phyloP scores from a whole-genome alignment of 2,888 invertebrate genomes.

The Eudasyphora cyanicolor region DNA sequence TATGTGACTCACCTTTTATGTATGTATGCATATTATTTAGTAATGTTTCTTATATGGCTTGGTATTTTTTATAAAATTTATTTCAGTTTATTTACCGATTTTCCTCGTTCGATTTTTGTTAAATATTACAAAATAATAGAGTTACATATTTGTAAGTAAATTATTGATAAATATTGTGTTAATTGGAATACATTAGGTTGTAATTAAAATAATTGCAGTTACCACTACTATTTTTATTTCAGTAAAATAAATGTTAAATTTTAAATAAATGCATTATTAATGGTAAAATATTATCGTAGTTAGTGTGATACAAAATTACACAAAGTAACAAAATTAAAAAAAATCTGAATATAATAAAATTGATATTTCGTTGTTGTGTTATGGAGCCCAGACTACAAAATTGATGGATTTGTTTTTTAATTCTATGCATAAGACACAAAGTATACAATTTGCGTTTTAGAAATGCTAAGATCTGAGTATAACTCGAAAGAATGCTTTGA shows the following conservation, averaged over 20 bases:
- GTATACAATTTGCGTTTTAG: too few relatives aligned
- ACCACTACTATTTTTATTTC: neutral
- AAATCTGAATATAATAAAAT: too few relatives aligned
- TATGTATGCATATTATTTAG: too few relatives aligned
- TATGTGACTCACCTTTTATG: too few relatives aligned
- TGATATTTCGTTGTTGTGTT: too few relatives aligned
- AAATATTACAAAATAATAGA: constrained; percentile 20
- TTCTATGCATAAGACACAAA: too few relatives aligned
- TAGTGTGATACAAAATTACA: neutral
- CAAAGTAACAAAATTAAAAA: too few relatives aligned
- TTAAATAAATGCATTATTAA: constrained; percentile 18
- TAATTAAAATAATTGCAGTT: neutral
- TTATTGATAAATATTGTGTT: neutral
- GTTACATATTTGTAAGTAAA: neutral
- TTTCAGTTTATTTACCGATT: neutral
- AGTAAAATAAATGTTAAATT: neutral
- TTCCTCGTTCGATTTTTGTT: neutral
- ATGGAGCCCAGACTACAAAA: too few relatives aligned
- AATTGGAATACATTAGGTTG: neutral
- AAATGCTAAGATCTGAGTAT: too few relatives aligned
- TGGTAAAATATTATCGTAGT: neutral
- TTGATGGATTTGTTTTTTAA: too few relatives aligned
- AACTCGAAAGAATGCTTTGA: too few relatives aligned
- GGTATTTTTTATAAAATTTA: constrained; percentile 11
- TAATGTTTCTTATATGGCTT: too few relatives aligned